phyloP scores from a whole-genome alignment of 2,797 vertebrate species.

The Rhynchotus rufescens region DNA sequence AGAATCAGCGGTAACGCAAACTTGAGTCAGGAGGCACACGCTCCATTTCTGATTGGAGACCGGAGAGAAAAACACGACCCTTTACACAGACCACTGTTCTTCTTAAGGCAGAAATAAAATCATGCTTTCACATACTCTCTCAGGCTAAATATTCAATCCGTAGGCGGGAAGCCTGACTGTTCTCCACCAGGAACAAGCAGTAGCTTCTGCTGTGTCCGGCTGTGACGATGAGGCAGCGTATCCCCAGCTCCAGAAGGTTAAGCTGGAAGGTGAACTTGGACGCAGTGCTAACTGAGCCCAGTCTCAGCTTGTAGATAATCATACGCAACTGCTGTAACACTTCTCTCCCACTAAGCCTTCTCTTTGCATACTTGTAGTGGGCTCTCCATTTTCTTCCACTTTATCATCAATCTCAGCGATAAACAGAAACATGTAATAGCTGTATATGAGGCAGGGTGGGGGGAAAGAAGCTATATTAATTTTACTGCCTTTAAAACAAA shows the following conservation, averaged over 20 bases:
- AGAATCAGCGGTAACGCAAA: neutral
- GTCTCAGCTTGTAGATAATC: neutral
- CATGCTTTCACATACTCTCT: neutral
- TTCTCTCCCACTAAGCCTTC: neutral
- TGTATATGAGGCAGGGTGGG: neutral
- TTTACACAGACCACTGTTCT: fast-evolving
- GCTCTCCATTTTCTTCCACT: neutral
- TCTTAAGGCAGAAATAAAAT: neutral
- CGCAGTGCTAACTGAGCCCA: neutral
- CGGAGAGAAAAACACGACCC: neutral
- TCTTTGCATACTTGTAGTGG: fast-evolving
- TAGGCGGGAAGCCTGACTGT: neutral
- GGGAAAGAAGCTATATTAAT: neutral
- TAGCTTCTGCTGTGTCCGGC: neutral
- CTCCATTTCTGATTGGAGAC: neutral
- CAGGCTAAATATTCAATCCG: neutral
- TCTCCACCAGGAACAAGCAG: neutral
- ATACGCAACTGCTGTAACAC: neutral
- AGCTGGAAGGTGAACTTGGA: neutral
- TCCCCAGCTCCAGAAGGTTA: neutral
- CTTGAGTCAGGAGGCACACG: neutral
- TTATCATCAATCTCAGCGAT: neutral
- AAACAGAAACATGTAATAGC: neutral
- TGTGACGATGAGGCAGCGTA: neutral
- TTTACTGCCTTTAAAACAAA: neutral